Evolutionary conservation across 1,140 invertebrate species (phyloP).

Genomic region (Lerema accius): DNA sequence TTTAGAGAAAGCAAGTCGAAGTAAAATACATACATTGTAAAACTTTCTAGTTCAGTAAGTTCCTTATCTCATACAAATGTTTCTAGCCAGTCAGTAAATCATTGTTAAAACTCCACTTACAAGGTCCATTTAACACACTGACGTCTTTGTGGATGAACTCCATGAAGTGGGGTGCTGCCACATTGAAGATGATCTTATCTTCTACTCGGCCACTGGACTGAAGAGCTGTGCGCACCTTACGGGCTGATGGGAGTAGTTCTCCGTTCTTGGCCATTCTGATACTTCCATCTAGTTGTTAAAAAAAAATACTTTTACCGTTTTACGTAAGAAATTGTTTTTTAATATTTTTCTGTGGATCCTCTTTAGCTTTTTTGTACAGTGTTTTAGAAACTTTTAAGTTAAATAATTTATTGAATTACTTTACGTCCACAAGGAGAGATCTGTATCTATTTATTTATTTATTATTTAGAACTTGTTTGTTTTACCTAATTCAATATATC

Average conservation of each 20-base stretch:
- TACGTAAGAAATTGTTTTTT: too few species aligned
- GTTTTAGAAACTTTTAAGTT: too few species aligned
- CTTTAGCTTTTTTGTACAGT: too few species aligned
- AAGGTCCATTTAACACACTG: slow-evolving; percentile 45
- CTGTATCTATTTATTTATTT: too few species aligned
- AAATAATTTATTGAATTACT: too few species aligned
- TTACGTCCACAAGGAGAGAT: too few species aligned
- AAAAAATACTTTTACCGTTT: too few species aligned
- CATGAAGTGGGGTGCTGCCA: slow-evolving; percentile 46
- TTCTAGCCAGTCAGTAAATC: not conserved
- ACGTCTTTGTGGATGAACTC: slow-evolving; percentile 54
- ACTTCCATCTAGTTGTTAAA: slow-evolving; percentile 38
- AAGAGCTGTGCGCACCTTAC: slow-evolving; percentile 87
- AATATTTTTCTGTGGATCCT: too few species aligned
- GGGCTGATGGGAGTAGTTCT: slow-evolving; percentile 86
- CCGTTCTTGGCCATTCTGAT: slow-evolving; percentile 78
- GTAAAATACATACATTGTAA: slow-evolving; percentile 5
- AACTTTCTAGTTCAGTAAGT: not conserved
- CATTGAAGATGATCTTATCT: slow-evolving; percentile 48
- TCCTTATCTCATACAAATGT: not conserved
- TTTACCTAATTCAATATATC: too few species aligned
- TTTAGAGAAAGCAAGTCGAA: too few species aligned
- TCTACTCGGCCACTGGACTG: slow-evolving; percentile 72
- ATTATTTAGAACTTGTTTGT: too few species aligned
- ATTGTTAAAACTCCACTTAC: slow-evolving; percentile 37